phyloP scores from a whole-genome alignment of 2,113 vertebrate species.

The Promerops cafer region DNA sequence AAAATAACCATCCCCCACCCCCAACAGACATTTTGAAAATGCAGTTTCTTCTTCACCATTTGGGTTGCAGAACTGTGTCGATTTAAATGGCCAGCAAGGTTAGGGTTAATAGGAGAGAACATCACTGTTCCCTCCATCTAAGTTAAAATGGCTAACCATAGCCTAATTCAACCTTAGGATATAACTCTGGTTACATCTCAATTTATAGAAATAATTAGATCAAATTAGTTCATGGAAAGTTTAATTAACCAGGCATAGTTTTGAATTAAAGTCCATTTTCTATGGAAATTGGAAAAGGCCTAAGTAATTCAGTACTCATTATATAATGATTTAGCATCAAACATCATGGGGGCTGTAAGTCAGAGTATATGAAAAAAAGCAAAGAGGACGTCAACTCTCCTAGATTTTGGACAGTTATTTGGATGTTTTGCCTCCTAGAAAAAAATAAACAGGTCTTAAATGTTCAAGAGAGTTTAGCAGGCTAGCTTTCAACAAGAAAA shows the following conservation, averaged over 20 bases:
- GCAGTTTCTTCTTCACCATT: neutral
- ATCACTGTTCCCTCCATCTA: neutral
- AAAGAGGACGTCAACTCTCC: neutral
- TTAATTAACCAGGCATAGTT: slow-evolving; percentile 76
- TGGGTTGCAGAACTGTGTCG: neutral
- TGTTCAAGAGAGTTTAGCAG: neutral
- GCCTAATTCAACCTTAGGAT: slow-evolving; percentile 64
- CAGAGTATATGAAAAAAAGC: neutral
- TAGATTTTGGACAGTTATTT: neutral
- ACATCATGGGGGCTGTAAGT: neutral
- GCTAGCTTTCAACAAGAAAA: neutral
- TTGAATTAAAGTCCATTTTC: slow-evolving; percentile 78
- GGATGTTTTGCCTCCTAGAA: neutral
- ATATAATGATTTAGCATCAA: slow-evolving; percentile 51
- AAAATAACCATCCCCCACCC: rapidly evolving
- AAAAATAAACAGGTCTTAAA: neutral
- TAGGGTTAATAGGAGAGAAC: neutral
- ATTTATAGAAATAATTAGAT: slow-evolving; percentile 79
- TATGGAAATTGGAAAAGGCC: slow-evolving; percentile 71
- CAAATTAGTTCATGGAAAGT: slow-evolving; percentile 73
- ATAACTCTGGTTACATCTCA: slow-evolving; percentile 71
- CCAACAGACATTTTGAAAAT: neutral
- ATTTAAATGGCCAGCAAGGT: neutral
- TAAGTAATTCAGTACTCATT: slow-evolving; percentile 60
- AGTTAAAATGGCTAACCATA: slow-evolving; percentile 56